A percentile compares a stretch with the other conserved stretches of the same genome.
These are phyloP conservation scores for Tigriopus californicus DNA, from an alignment of 2,888 invertebrate species.

Conservation along the genomic window DNA sequence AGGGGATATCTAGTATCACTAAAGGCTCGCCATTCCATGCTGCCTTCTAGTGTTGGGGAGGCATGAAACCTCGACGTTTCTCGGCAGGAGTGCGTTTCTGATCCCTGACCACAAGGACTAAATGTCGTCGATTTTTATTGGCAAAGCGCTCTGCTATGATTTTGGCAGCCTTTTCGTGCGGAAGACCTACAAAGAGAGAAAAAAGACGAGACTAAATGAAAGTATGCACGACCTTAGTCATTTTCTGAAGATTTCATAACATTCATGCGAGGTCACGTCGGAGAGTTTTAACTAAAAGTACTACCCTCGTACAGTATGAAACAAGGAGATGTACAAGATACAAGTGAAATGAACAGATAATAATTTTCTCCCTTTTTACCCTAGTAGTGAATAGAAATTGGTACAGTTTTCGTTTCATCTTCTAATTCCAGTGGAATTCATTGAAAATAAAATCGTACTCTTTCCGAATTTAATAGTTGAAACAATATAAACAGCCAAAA, in stretches of 20 bases:
- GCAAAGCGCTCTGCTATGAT: slow-evolving; percentile 85
- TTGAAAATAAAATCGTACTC: no score
- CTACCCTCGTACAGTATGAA: no score
- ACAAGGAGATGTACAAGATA: no score
- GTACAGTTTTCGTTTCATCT: no score
- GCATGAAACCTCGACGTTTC: background rate
- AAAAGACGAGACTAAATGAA: background rate
- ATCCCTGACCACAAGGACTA: slow-evolving; percentile 64
- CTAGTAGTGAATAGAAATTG: no score
- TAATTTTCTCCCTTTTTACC: no score
- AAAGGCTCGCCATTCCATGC: background rate
- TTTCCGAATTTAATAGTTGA: no score
- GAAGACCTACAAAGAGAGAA: slow-evolving; percentile 49
- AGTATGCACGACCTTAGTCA: background rate
- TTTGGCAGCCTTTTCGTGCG: slow-evolving; percentile 75
- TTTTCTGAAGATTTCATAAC: background rate
- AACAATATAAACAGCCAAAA: no score
- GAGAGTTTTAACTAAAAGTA: no score
- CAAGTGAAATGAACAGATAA: no score
- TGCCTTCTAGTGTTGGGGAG: background rate
- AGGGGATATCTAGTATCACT: background rate
- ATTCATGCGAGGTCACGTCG: no score
- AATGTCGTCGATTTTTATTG: slow-evolving; percentile 62
- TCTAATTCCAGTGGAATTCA: no score
- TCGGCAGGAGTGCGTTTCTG: slow-evolving; percentile 3